phyloP scores from a whole-genome alignment of 2,888 invertebrate genomes.

The Hypomecis atomaria region DNA sequence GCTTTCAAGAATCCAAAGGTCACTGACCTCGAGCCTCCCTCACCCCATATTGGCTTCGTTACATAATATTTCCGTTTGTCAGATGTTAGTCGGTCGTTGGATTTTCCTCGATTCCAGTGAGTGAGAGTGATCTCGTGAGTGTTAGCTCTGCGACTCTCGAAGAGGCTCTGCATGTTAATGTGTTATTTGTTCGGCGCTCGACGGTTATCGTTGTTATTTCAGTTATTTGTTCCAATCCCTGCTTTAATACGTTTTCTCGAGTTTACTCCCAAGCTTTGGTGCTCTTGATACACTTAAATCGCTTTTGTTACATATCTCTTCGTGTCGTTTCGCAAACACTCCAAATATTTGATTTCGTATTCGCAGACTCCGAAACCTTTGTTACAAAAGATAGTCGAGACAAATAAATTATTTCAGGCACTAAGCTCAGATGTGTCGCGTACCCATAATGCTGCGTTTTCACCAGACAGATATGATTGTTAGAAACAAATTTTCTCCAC shows the following conservation, averaged over 20 bases:
- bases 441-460: neutral
- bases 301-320: constrained; percentile 11
- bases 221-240: constrained; percentile 27
- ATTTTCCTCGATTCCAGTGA: no score
- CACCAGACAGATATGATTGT: no score
- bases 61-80: no score
- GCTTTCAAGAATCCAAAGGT: no score
- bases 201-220: constrained; percentile 28
- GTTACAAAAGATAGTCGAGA: constrained; percentile 8
- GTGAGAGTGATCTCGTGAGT: no score
- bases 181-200: constrained; percentile 16
- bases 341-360: constrained; percentile 16
- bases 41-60: no score
- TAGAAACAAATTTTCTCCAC: no score
- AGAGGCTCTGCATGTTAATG: neutral
- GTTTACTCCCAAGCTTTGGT: constrained; percentile 19
- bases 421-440: neutral
- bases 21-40: no score
- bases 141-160: no score
- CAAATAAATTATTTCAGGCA: neutral
- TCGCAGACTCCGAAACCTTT: neutral
- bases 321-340: constrained; percentile 1
- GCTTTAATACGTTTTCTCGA: constrained; percentile 19
- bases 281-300: constrained; percentile 22
- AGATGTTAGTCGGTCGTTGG: no score